Conservation (phyloP, 2,888 invertebrate genomes). For the Folsomia candida region DNA sequence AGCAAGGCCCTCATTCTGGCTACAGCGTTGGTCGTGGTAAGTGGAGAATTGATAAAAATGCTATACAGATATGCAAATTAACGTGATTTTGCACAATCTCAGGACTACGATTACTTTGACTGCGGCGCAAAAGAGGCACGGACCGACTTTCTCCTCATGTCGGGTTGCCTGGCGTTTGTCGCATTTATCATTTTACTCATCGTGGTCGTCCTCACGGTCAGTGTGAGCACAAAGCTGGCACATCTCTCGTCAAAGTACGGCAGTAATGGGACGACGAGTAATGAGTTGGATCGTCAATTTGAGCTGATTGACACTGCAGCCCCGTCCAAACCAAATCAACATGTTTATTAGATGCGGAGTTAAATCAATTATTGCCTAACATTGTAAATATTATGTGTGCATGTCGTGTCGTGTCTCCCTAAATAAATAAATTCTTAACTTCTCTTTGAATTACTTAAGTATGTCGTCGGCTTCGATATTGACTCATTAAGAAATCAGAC, state of each 20-base stretch:
- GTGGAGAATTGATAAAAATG: too few species aligned
- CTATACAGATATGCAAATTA: not conserved
- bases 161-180: conserved; percentile 27
- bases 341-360: too few species aligned
- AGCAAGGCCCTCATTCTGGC: conserved; percentile 38
- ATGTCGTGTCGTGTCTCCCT: too few species aligned
- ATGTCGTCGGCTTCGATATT: too few species aligned
- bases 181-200: conserved; percentile 32
- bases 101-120: conserved; percentile 43
- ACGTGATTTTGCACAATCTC: too few species aligned
- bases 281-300: conserved; percentile 15
- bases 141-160: conserved; percentile 36
- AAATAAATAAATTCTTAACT: too few species aligned
- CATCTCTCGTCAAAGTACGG: not conserved
- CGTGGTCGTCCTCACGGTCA: conserved; percentile 35
- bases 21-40: conserved; percentile 37
- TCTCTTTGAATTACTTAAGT: too few species aligned
- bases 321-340: too few species aligned
- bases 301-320: conserved; percentile 14
- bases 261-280: conserved; percentile 11
- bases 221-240: conserved; percentile 30
- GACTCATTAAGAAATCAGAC: too few species aligned
- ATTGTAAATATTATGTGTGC: too few species aligned
- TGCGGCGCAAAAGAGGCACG: conserved; percentile 35
- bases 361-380: too few species aligned